These are phyloP conservation scores for Nyctibius bracteatus DNA, from an alignment of 2,113 vertebrate species.

Conservation along the genomic window DNA sequence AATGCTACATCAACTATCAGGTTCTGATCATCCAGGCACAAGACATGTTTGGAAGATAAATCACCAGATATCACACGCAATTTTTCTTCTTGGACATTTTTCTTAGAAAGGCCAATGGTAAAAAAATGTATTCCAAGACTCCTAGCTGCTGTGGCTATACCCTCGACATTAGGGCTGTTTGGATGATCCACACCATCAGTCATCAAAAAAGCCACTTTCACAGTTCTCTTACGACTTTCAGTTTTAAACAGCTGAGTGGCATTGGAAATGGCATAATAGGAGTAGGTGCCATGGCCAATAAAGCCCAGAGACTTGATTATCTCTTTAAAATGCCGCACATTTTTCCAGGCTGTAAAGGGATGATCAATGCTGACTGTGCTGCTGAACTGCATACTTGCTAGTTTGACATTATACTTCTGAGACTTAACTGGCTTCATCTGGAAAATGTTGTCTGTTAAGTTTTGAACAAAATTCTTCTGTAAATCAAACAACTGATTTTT, in stretches of 20 bases:
- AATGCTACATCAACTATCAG: slow-evolving; percentile 71
- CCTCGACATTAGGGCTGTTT: slow-evolving; percentile 77
- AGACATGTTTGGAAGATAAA: slow-evolving; percentile 69
- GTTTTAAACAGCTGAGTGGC: slow-evolving; percentile 78
- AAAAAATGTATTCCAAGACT: slow-evolving; percentile 80
- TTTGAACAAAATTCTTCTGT: slow-evolving; percentile 82
- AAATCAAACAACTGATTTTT: slow-evolving; percentile 75
- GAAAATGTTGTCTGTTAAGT: slow-evolving; percentile 75
- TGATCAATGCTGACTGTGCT: slow-evolving; percentile 81
- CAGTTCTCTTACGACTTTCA: slow-evolving; percentile 71
- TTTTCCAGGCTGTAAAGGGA: slow-evolving; percentile 79
- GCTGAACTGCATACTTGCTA: slow-evolving; percentile 88
- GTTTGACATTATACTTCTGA: slow-evolving; percentile 66
- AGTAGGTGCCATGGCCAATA: slow-evolving; percentile 88
- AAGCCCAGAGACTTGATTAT: slow-evolving; percentile 71
- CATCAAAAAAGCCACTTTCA: slow-evolving; percentile 83
- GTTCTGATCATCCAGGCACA: slow-evolving; percentile 76
- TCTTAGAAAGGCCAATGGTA: slow-evolving; percentile 77
- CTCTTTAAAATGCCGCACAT: slow-evolving; percentile 77
- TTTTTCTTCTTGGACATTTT: slow-evolving; percentile 74
- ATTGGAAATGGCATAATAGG: slow-evolving; percentile 86
- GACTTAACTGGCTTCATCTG: slow-evolving; percentile 62
- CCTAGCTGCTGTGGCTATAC: slow-evolving; percentile 77
- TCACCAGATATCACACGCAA: slow-evolving; percentile 81
- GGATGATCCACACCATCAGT: slow-evolving; percentile 88